Base-by-base conservation (phyloP, 1,140 invertebrate species). In the Zaprionus gabonicus region DNA sequence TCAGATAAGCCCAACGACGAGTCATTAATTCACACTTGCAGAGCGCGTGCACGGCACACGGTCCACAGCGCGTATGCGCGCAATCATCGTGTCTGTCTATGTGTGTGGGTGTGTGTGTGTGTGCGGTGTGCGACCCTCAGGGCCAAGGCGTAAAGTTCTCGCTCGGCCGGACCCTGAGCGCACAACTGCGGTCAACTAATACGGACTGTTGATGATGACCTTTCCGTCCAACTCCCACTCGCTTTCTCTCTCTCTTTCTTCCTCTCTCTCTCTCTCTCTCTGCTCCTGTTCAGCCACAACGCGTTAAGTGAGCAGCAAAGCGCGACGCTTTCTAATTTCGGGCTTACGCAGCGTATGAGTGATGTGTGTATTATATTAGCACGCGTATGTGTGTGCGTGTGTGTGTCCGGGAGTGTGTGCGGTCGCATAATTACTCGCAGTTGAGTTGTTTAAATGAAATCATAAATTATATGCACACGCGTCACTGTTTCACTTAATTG, bases 381-480 rank as follows among this genome's bases (percentile, higher is more conserved):
- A 20, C 7, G 28, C 36, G 2, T 20, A 13, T 38, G 28, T 44
- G 27, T 36, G 59, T 46, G 20, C 41, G 49, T 56, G 27, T 28
- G 34, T 41, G 38, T 49, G 49, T 56, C 23, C 36, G 34, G 34
- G 38, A 25, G 17, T 64, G 58, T 86, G 76, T 87, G 77, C 66
- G 80, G 57, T 49, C 73, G 78, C 83, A 83, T 87, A 87, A 87
- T 87, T 81, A 88, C 81, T 66, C 71, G 81, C 80, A 81, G 83
- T 88, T 87, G 78, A 88, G 84, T 78, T 80, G 68, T 72, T 80
- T 75, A 87, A 87, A 87, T 87, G 80, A 87, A 87, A 88, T 88
- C 84, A 87, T 87, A 87, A 86, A 87, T 87, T 87, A 87, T 78
- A 82, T 72, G 36, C 64, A 78, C 73, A 74, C 72, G 59, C 76